Base-by-base conservation (phyloP, 2,797 vertebrate genomes). In the Siniperca undulata region DNA sequence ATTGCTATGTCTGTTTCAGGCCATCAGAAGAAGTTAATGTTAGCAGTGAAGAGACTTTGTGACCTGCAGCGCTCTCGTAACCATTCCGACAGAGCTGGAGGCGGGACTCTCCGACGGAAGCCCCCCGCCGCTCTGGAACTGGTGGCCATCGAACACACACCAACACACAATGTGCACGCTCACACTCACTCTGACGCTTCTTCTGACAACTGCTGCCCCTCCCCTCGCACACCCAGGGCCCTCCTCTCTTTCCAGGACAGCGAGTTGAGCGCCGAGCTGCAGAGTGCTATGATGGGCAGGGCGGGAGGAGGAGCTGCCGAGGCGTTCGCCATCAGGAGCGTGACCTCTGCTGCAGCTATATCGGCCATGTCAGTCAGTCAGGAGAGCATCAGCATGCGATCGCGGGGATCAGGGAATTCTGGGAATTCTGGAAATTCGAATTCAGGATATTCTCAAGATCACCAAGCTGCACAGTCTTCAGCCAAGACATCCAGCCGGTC, bases 21-120 rank as follows among this genome's bases (percentile, higher is more conserved):
- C 22, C 98, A 99, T 83, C 98, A 99, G 89, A 99, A 99, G 94
- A 99, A 99, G 95, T 95, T 99, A 20, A 98, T 99, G 97, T 87
- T 99, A 77, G 98, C 97, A 0, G 97, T 99, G 70, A 98, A 97
- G 93, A 96, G 96, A 77, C 95, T 99, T 42, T 94, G 83, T 69
- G 95, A 98, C 77, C 95, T 99, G 11, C 96, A 96, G 68, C 97
- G 97, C 78, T 96, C 92, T 62, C 88, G 89, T 55, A 91, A 86
- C 85, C 92, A 93, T 10, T 79, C 78, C 0, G 90, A 93, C 64
- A 82, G 86, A 56, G 75, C 70, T 0, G 81, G 89, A 71, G 94
- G 90, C 0, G 91, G 92, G 11, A 90, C 95, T 14, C 91, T 94
- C 16, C 85, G 85, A 0, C 81, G 88, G 56, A 93, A 91, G 69